These are phyloP conservation scores for Himalopsyche tibetana DNA, from an alignment of 2,888 invertebrate species.

Conservation along the genomic window DNA sequence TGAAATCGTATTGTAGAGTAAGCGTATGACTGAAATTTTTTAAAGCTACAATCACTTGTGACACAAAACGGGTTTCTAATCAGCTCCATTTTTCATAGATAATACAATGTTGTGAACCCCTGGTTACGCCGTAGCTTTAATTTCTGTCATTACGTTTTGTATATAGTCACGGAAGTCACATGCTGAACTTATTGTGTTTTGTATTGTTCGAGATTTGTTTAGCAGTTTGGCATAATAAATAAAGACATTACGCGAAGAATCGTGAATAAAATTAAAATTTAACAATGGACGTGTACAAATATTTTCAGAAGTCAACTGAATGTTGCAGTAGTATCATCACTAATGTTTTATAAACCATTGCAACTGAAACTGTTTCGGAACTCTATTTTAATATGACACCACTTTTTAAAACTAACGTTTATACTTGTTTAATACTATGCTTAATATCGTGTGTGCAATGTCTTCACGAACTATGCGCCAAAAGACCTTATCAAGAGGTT, in stretches of 20 bases:
- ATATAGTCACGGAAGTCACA: constrained; percentile 36
- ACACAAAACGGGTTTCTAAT: too few relatives aligned
- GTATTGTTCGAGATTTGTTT: constrained; percentile 20
- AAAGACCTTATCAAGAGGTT: constrained; percentile 49
- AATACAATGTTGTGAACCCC: neutral
- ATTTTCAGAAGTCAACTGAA: constrained; percentile 3
- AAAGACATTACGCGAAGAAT: constrained; percentile 25
- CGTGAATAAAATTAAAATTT: constrained; percentile 41
- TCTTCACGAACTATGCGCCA: constrained; percentile 56
- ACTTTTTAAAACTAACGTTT: neutral
- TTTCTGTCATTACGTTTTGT: neutral
- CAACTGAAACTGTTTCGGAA: neutral
- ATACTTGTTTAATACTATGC: constrained; percentile 28
- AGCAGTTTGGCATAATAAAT: neutral
- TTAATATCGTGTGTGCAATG: constrained; percentile 47
- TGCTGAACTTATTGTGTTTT: neutral
- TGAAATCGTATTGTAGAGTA: too few relatives aligned
- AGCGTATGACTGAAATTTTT: too few relatives aligned
- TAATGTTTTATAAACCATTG: neutral
- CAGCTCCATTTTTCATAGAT: too few relatives aligned
- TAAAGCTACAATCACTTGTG: too few relatives aligned
- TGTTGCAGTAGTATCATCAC: constrained; percentile 28
- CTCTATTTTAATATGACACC: neutral
- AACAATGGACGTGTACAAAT: constrained; percentile 1
- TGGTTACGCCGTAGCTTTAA: neutral